Evolutionary conservation across 2,888 invertebrate genomes (phyloP), one percentile per base, ranked within the genome.

Genomic region (Leptinotarsa rubiginosa): DNA sequence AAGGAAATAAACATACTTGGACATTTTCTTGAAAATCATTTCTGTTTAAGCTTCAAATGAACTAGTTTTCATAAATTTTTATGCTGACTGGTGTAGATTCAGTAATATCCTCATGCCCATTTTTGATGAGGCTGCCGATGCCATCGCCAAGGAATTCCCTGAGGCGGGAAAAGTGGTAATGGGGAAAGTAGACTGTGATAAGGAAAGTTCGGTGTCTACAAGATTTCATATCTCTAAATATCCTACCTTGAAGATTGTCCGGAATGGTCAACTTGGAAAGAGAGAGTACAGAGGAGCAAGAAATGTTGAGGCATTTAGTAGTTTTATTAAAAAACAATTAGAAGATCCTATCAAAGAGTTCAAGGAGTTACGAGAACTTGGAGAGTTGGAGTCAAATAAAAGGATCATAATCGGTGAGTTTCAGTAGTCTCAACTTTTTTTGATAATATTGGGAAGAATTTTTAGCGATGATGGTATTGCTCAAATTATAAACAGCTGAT

Each of bases 51-150:
- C 95, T 77, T 93, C 95, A 76, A 96, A 97, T 91, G 98, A 99
- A 90, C 90, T 99, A 88, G 98, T 99, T 77, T 96, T 99, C 89
- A 93, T 99, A 77, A 99, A 99, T 90, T 99, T 99, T 89, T 99
- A 99, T 89, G 99, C 99, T 47, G 98, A 99, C 87, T 99, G 99
- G 99, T 99, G 99, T 89, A 93, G 96, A 85, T 99, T 99, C 90
- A 99, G 99, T 90, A 98, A 97, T 88, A 92, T 97, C 89, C 90
- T 99, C 86, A 95, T 96, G 88, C 99, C 99, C 15, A 94, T 98
- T 84, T 99, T 97, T 89, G 96, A 97, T 87, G 97, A 98, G 87
- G 96, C 98, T 56, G 95, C 98, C 13, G 95, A 95, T 81, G 96
- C 95, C 89, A 92, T 98, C 78, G 88, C 90, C 49, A 91, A 92